Base-by-base conservation (phyloP, 2,113 vertebrate species). In the Tachuris rubrigastra region DNA sequence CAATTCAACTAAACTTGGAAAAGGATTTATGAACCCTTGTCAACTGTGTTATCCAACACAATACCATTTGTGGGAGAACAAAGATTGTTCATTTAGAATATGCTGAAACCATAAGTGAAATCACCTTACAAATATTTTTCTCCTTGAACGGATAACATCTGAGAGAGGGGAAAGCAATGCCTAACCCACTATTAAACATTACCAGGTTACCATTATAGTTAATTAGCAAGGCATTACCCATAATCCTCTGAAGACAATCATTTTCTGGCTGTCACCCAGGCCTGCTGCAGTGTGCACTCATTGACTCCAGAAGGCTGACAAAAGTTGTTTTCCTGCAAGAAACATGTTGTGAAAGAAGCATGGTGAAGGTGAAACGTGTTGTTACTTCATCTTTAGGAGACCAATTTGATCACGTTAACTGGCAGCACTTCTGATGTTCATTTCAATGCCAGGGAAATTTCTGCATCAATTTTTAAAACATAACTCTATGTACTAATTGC, bases 91-190 rank as follows among this genome's bases (percentile, higher is more conserved):
- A 84, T 95, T 95, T 96, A 87, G 87, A 92, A 47, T 94, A 96
- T 93, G 93, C 93, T 95, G 94, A 96, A 97, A 96, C 89, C 50
- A 1, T 89, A 85, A 95, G 65, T 96, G 94, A 96, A 97, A 96
- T 97, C 96, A 97, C 91, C 95, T 97, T 82, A 81, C 78, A 97
- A 95, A 89, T 96, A 97, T 97, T 96, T 97, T 97, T 95, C 76
- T 93, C 82, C 72, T 88, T 95, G 84, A 97, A 78, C 11, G 74
- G 94, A 95, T 97, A 95, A 95, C 93, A 96, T 96, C 96, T 96
- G 94, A 97, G 20, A 28, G 83, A 93, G 5, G 2, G 52, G 41
- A 93, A 95, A 86, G 89, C 87, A 86, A 90, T 94, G 89, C 80
- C 85, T 87, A 94, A 77, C 92, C 85, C 76, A 41, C 79, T 94